Conservation (phyloP, 1,140 invertebrate species). For the Tetragnatha versicolor region DNA sequence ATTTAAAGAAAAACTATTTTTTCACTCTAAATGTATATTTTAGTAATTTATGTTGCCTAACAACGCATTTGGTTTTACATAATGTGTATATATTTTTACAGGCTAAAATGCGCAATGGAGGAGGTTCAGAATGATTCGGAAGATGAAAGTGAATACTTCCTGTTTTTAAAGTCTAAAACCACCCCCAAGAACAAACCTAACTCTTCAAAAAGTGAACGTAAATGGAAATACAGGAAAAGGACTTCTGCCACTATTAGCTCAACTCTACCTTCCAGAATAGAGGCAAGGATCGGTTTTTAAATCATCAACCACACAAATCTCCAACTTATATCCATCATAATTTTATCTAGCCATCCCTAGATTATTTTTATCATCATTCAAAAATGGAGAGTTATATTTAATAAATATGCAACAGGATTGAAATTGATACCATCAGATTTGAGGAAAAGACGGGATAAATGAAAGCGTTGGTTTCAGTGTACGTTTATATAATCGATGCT, state of each 20-base stretch:
- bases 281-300: too few relatives aligned
- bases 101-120: slow-evolving; percentile 50
- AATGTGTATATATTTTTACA: neutral
- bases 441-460: slow-evolving; percentile 19
- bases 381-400: slow-evolving; percentile 27
- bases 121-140: slow-evolving; percentile 20
- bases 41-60: too few relatives aligned
- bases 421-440: slow-evolving; percentile 34
- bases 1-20: too few relatives aligned
- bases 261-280: too few relatives aligned
- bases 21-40: too few relatives aligned
- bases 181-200: neutral
- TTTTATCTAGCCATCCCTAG: too few relatives aligned
- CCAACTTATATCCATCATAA: too few relatives aligned
- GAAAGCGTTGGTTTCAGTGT: slow-evolving; percentile 22
- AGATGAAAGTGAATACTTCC: slow-evolving; percentile 1
- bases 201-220: neutral
- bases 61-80: neutral
- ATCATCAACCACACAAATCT: too few relatives aligned
- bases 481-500: slow-evolving; percentile 43
- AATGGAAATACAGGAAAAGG: slow-evolving; percentile 47
- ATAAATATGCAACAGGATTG: slow-evolving; percentile 42
- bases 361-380: too few relatives aligned
- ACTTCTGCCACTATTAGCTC: too few relatives aligned
- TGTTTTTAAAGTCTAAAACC: neutral